Evolutionary conservation across 2,113 vertebrate genomes (phyloP), one percentile per base, ranked within the genome.

Genomic region (Variabilichromis moorii): DNA sequence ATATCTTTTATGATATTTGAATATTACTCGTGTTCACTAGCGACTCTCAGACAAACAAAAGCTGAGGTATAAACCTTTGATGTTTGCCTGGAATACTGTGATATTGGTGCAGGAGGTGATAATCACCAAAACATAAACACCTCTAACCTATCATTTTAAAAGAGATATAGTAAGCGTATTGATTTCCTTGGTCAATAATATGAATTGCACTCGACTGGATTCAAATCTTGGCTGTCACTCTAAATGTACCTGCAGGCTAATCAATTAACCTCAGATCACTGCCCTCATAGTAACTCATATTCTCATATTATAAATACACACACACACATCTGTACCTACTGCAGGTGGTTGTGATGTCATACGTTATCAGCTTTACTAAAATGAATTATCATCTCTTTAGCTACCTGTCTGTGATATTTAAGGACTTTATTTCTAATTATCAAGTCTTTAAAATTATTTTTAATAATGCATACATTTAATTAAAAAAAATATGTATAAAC

Each of bases 231-330:
- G 19, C 33, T 68, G 33, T 68, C 19, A 37, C 19, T 21, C 33
- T 37, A 37, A 66, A 37, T 66, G 19, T 66, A 37, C 33, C 33
- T 37, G 61, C 33, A 66, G 11, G 61, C 10, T 66, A 21, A 37
- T 66, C 33, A 66, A 13, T 37, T 66, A 66, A 66, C 61, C 61
- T 66, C 61, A 37, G 33, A 66, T n/a, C 61, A 37, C 33, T 66
- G 61, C 33, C 19, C 19, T 66, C 61, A 21, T 66, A 66, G 33
- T 37, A 66, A 66, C 11, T 37, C 11, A 37, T 55, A 55, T 55
- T 55, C 7, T 26, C 54, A 55, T 66, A 37, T 66, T 37, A 66
- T 8, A 37, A n/a, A 63, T 2, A 37, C 4, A 66, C 7, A 66
- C 61, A n/a, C 31, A 66, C 16, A 31, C 16, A 63, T 19, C 33